Evolutionary conservation across 2,113 vertebrate genomes (phyloP).

Genomic region (Etheostoma spectabile): DNA sequence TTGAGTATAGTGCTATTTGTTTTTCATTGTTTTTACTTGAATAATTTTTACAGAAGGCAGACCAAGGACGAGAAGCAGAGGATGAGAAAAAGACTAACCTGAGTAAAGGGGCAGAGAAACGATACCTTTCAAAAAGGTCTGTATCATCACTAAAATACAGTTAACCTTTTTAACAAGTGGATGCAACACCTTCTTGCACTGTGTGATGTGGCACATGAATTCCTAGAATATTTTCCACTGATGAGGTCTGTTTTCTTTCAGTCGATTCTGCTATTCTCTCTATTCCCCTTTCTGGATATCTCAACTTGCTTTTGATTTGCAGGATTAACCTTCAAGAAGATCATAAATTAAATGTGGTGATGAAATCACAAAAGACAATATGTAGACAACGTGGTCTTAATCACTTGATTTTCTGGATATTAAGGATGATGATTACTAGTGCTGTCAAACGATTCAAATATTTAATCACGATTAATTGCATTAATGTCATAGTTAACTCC

Average conservation of each 20-base stretch:
- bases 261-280: not conserved
- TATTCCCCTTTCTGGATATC: not conserved
- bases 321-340: not conserved
- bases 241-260: not conserved
- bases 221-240: not conserved
- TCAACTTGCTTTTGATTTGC: not conserved
- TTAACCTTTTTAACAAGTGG: not conserved
- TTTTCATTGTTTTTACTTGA: constrained; percentile 33
- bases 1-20: not conserved
- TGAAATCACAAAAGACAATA: not conserved
- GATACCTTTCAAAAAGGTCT: constrained; percentile 73
- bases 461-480: no score
- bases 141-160: constrained; percentile 40
- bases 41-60: constrained; percentile 64
- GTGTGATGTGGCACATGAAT: not conserved
- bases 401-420: not conserved
- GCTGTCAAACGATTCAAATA: no score
- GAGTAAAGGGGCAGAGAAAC: constrained; percentile 53
- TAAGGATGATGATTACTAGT: not conserved
- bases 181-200: not conserved
- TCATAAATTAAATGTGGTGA: not conserved
- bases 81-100: constrained; percentile 50
- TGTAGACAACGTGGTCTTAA: not conserved
- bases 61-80: constrained; percentile 36
- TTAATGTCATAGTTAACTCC: no score